Base-by-base conservation (phyloP, 2,888 invertebrate genomes). In the Taenaris catops region DNA sequence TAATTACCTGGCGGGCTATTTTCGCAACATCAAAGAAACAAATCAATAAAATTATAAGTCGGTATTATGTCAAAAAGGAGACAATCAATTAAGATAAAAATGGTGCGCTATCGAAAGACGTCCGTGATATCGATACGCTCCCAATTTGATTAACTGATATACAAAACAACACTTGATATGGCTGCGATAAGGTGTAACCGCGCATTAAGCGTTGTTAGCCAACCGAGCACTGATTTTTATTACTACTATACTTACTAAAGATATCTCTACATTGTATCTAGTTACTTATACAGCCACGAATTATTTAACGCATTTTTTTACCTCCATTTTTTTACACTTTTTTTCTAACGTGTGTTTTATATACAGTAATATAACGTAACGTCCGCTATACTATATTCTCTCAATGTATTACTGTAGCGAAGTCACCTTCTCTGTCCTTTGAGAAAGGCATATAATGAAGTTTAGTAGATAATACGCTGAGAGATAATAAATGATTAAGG, bases 81-180 rank as follows among this genome's bases (percentile, higher is more conserved):
- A 80, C 80, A 80, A 83, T 84, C 83, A 79, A 81, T 83, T 83
- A 79, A 78, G 83, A 84, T 81, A 79, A 73, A 71, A 68, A 62
- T 62, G 65, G 63, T 63, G 63, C 58, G 68, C 54, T 79, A 81
- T 81, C 81, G 53, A 61, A 60, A 74, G 63, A 70, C 71, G 72
- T 67, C 64, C 55, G 54, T 56, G 79, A 73, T 81, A 83, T 65
- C 78, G 75, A 75, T 73, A 71, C 75, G 80, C 71, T 73, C 76
- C 79, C 75, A 80, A 79, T 81, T 81, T 80, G 81, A 81, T 84
- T 78, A 79, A 69, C 64, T 72, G 81, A 83, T 80, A 79, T 66
- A 63, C 63, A 53, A 57, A 69, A 75, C 72, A 69, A 76, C 80
- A 78, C 70, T 75, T 66, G 76, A 76, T 78, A 78, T 73, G 71